Conservation (phyloP, 2,888 invertebrate species). For the Oxystoma pomonae region DNA sequence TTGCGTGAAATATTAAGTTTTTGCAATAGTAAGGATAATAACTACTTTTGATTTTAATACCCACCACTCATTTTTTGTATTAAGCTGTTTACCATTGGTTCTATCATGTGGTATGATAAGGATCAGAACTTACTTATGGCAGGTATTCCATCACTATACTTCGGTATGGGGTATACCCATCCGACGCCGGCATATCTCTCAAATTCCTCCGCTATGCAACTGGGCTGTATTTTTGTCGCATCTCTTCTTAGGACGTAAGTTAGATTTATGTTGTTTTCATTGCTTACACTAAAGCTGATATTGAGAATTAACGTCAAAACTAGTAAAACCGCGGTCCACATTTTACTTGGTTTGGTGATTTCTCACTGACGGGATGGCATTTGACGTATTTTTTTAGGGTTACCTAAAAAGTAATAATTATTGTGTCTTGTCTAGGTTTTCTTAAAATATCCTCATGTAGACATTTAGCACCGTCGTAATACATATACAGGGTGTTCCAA, state of each 20-base stretch:
- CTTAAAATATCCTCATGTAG: too few relatives aligned
- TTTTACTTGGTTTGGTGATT: not conserved
- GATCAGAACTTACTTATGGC: slow-evolving; percentile 34
- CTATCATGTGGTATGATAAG: too few relatives aligned
- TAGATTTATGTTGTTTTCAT: slow-evolving; percentile 30
- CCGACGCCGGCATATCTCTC: slow-evolving; percentile 39
- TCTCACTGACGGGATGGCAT: not conserved
- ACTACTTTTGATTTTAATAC: too few relatives aligned
- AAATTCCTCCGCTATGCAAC: slow-evolving; percentile 40
- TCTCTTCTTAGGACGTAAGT: slow-evolving; percentile 37
- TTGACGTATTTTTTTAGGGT: too few relatives aligned
- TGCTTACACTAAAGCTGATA: not conserved
- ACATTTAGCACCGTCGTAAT: not conserved
- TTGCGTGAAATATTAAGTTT: too few relatives aligned
- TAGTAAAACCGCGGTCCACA: not conserved
- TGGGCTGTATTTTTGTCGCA: slow-evolving; percentile 29
- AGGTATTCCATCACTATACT: slow-evolving; percentile 29
- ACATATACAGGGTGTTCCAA: too few relatives aligned
- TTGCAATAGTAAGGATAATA: too few relatives aligned
- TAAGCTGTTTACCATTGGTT: too few relatives aligned
- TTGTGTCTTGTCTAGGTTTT: too few relatives aligned
- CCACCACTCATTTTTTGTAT: too few relatives aligned
- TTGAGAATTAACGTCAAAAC: not conserved
- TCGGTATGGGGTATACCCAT: slow-evolving; percentile 41
- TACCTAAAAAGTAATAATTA: too few relatives aligned